Percentiles rank a stretch among this genome's conserved stretches.
Conservation (phyloP, 2,797 vertebrate genomes). For the Platyrinchus mystaceus region DNA sequence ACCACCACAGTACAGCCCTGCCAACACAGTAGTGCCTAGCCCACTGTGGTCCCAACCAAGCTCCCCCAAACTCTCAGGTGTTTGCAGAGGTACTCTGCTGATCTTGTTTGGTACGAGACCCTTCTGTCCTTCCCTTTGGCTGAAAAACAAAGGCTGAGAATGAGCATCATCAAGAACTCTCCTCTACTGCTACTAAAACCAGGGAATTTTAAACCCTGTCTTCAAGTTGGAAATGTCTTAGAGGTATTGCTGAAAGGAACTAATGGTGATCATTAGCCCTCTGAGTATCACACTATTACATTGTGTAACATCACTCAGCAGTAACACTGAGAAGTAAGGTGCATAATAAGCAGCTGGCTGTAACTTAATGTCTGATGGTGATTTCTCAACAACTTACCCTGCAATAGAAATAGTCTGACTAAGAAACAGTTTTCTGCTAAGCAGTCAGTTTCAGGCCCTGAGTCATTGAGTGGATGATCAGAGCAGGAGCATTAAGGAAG, state of each 20-base stretch:
- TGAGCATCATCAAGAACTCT: not conserved
- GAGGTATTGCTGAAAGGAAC: not conserved
- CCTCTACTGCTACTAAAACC: not conserved
- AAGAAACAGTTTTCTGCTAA: not conserved
- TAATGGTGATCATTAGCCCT: not conserved
- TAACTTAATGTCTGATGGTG: not conserved
- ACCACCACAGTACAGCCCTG: not conserved
- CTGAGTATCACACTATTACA: not conserved
- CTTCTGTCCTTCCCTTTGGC: not conserved
- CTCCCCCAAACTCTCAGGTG: not conserved
- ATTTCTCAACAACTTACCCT: not conserved
- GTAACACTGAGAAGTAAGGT: not conserved
- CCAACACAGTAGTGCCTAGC: too few relatives aligned
- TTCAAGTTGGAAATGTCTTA: not conserved
- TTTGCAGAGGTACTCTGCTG: not conserved
- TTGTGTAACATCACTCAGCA: not conserved
- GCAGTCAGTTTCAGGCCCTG: not conserved
- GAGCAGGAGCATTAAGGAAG: not conserved
- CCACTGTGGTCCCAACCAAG: not conserved
- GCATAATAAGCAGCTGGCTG: not conserved
- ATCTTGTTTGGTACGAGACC: not conserved
- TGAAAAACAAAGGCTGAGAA: not conserved
- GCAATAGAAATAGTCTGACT: not conserved
- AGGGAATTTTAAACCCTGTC: not conserved
- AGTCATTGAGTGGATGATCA: not conserved